Base-by-base conservation (phyloP, 1,140 invertebrate genomes). In the Ditylenchus dipsaci region DNA sequence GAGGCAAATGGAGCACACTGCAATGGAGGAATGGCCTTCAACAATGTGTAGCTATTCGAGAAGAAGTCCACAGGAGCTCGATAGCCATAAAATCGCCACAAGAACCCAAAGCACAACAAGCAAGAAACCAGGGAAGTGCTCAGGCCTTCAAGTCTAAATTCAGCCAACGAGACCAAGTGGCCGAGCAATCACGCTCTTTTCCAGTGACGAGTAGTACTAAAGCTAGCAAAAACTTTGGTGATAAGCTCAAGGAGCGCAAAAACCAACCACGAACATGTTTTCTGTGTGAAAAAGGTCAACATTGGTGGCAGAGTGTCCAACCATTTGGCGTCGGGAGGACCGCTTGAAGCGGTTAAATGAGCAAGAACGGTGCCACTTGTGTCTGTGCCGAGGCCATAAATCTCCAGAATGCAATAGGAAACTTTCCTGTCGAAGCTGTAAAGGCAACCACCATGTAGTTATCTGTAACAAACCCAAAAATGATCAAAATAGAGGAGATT, bases 311-410 rank as follows among this genome's bases (percentile, higher is more conserved):
- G 15, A 67, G n/a, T 67, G 66, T 60, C 15, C 15, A 26, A 33
- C 29, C 1, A 66, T n/a, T 47, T 30, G 23, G 5, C 58, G 26
- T 8, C 43, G 29, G 23, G 29, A 67, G 17, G 66, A 61, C 17
- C 66, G 66, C 15, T 15, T 61, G 0, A 15, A 23, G 0, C 63
- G 66, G 23, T 1, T 67, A 42, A 38, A 15, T 1, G 66, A 69
- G n/a, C 66, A 67, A 8, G 29, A 47, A 19, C 60, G 66, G 0
- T 67, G 66, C 42, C 1, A 66, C n/a, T 21, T 29, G 15, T 67
- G 66, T 23, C 8, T 67, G 1, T 15, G 15, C 13, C 26, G 26
- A 11, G 66, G 43, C 5, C 66, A 67, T 21, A 17, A 7, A 0
- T 0, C 13, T 26, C 0, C 1, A 1, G 57, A 67, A 19, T 67